phyloP scores from a whole-genome alignment of 37 sponge, comb jelly and placozoan species.

The Ephydatia muelleri region DNA sequence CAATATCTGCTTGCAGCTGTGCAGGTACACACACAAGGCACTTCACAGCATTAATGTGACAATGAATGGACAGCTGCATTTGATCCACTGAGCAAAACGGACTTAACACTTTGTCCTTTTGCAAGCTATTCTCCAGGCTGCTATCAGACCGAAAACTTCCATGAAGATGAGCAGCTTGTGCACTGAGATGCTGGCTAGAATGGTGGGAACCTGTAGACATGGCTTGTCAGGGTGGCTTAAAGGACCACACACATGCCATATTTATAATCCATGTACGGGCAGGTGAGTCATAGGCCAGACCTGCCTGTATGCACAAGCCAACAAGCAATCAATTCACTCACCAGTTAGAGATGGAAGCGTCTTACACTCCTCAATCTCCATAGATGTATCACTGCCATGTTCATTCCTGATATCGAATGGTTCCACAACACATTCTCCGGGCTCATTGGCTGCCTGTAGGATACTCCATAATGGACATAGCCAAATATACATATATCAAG shows the following conservation, averaged over 20 bases:
- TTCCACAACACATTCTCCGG: slow-evolving; percentile 43
- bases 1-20: slow-evolving; percentile 26
- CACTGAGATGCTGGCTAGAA: too few species aligned
- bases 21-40: slow-evolving; percentile 75
- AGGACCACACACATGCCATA: too few species aligned
- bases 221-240: too few species aligned
- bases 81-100: slow-evolving; percentile 79
- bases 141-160: not conserved
- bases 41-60: slow-evolving; percentile 71
- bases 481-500: too few species aligned
- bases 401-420: slow-evolving; percentile 82
- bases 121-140: too few species aligned
- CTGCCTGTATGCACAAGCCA: too few species aligned
- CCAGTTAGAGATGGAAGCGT: too few species aligned
- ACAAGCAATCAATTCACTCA: too few species aligned
- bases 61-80: slow-evolving; percentile 74
- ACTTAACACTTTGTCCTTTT: slow-evolving; percentile 30
- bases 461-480: too few species aligned
- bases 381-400: slow-evolving; percentile 58
- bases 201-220: too few species aligned
- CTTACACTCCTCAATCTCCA: not conserved
- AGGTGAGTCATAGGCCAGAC: too few species aligned
- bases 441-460: slow-evolving; percentile 61
- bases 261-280: too few species aligned
- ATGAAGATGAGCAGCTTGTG: not conserved